Evolutionary conservation across 2,888 invertebrate species (phyloP).

Genomic region (Plagodis pulveraria): DNA sequence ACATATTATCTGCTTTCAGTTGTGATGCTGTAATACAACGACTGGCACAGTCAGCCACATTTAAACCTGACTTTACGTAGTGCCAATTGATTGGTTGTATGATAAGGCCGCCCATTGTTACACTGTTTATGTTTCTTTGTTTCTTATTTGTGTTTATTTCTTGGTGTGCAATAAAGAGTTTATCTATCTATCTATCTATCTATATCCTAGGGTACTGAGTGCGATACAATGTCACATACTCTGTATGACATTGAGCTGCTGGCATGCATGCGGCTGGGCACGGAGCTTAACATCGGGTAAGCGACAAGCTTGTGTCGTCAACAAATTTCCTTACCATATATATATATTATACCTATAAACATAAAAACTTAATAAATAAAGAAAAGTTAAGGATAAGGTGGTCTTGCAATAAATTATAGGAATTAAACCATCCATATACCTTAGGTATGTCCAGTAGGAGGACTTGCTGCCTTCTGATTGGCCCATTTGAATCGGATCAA

Average conservation of each 20-base stretch:
- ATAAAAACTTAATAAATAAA: conserved; percentile 1
- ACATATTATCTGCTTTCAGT: too few relatives aligned
- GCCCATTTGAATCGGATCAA: conserved; percentile 9
- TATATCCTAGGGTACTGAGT: too few relatives aligned
- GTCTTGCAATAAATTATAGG: conserved; percentile 13
- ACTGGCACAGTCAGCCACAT: too few relatives aligned
- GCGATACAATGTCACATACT: conserved; percentile 1
- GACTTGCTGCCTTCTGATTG: conserved; percentile 13
- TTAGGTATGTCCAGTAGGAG: conserved; percentile 10
- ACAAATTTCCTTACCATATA: conserved; percentile 11
- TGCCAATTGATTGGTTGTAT: too few relatives aligned
- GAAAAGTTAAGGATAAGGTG: conserved; percentile 6
- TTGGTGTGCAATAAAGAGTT: too few relatives aligned
- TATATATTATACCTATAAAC: conserved; percentile 1
- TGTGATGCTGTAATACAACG: too few relatives aligned
- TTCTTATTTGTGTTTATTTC: too few relatives aligned
- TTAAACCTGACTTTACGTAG: too few relatives aligned
- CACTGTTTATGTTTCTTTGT: too few relatives aligned
- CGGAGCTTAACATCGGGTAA: conserved; percentile 11
- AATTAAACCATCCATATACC: conserved; percentile 13
- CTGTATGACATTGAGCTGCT: conserved; percentile 9
- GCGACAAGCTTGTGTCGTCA: conserved; percentile 10
- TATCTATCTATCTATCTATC: too few relatives aligned
- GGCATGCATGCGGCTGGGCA: conserved; percentile 11
- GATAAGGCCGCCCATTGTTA: too few relatives aligned